Percentiles rank a stretch among this genome's conserved stretches.
These are phyloP conservation scores for Neoscelio sp. DNA, from an alignment of 2,888 invertebrate genomes.

Conservation along the genomic window DNA sequence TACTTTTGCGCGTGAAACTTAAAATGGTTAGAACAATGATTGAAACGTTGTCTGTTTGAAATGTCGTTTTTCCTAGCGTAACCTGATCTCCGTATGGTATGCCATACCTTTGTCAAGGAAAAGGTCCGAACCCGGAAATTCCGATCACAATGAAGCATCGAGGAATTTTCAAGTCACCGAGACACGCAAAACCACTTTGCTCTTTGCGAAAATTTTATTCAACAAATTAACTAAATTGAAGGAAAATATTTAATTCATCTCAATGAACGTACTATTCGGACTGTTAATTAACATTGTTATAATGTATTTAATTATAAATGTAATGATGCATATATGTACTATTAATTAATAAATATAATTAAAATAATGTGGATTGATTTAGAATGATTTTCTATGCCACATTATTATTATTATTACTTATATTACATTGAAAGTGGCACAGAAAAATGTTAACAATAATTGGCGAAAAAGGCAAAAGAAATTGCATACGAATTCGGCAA, in stretches of 20 bases:
- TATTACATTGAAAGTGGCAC: no score
- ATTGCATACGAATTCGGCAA: no score
- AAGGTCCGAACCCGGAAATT: slow-evolving; percentile 54
- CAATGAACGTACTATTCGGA: no score
- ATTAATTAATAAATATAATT: no score
- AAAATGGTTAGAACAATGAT: slow-evolving; percentile 24
- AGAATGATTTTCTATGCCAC: no score
- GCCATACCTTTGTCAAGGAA: slow-evolving; percentile 58
- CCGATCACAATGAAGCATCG: slow-evolving; percentile 40
- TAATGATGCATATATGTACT: no score
- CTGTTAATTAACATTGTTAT: no score
- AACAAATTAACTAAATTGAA: slow-evolving; percentile 9
- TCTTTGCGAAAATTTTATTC: slow-evolving; percentile 12
- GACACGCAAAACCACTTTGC: slow-evolving; percentile 37
- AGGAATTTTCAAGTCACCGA: slow-evolving; percentile 46
- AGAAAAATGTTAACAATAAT: no score
- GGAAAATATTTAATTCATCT: slow-evolving; percentile 10
- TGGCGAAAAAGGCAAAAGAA: no score
- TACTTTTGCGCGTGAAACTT: slow-evolving; percentile 2
- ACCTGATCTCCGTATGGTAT: slow-evolving; percentile 56
- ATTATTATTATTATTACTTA: no score
- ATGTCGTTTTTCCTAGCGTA: slow-evolving; percentile 47
- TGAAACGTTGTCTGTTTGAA: slow-evolving; percentile 39
- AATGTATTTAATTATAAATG: no score
- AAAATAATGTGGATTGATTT: no score